phyloP scores from a whole-genome alignment of 1,140 invertebrate species.

The Drosophila murphyi region DNA sequence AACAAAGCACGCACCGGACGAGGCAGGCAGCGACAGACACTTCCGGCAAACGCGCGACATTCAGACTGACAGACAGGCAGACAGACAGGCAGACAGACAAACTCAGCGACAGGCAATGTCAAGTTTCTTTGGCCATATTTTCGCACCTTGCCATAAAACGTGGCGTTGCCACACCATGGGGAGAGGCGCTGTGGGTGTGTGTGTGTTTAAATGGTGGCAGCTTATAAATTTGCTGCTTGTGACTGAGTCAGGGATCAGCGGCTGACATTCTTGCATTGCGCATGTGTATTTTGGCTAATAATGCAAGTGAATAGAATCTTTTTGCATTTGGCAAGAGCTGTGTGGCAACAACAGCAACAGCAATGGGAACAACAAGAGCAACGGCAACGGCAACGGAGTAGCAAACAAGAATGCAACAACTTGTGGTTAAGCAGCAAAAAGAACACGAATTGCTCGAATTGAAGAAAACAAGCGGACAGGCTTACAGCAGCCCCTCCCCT shows the following conservation, averaged over 20 bases:
- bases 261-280: background rate
- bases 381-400: slow-evolving; percentile 10
- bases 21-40: slow-evolving; percentile 44
- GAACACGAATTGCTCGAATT: slow-evolving; percentile 57
- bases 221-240: background rate
- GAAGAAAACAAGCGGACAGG: slow-evolving; percentile 61
- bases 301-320: slow-evolving; percentile 59
- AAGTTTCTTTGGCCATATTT: slow-evolving; percentile 53
- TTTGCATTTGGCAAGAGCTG: slow-evolving; percentile 33
- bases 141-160: slow-evolving; percentile 59
- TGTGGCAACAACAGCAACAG: slow-evolving; percentile 12
- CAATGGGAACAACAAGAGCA: too few species aligned
- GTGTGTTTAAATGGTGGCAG: background rate
- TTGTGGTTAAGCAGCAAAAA: slow-evolving; percentile 58
- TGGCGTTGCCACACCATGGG: background rate
- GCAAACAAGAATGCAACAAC: slow-evolving; percentile 63
- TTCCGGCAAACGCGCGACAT: slow-evolving; percentile 53
- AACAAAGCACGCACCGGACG: slow-evolving; percentile 75
- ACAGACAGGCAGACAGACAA: background rate
- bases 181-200: background rate
- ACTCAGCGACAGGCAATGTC: slow-evolving; percentile 17
- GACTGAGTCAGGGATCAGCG: too few species aligned
- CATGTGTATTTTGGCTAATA: slow-evolving; percentile 46
- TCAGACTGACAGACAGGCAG: background rate
- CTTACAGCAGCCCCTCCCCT: slow-evolving; percentile 21